Evolutionary conservation across 2,797 vertebrate species (phyloP).

Genomic region (Chrysocyon brachyurus): DNA sequence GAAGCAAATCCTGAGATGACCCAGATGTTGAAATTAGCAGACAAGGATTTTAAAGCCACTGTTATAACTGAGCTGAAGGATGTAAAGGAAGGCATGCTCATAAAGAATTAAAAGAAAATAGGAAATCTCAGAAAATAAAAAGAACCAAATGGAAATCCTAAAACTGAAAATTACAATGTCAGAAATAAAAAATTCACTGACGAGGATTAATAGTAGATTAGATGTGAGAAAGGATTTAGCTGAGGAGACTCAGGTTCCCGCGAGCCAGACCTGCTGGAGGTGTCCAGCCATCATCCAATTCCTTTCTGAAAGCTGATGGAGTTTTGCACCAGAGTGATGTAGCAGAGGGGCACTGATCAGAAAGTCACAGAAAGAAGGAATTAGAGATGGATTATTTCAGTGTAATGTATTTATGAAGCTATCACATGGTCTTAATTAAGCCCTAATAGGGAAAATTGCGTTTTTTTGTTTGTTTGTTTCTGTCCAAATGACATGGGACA

Average conservation of each 20-base stretch:
- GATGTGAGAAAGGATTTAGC: neutral
- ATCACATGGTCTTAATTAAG: neutral
- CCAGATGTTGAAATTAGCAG: neutral
- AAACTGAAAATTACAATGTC: neutral
- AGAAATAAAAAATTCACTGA: neutral
- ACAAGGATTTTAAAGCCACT: neutral
- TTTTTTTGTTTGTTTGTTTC: neutral
- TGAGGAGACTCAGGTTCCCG: neutral
- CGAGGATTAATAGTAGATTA: neutral
- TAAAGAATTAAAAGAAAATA: neutral
- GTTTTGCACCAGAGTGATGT: neutral
- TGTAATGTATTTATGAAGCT: neutral
- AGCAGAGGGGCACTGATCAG: neutral
- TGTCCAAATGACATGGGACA: neutral
- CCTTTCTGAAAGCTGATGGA: neutral
- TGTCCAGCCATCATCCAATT: neutral
- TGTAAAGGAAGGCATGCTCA: neutral
- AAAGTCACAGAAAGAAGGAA: neutral
- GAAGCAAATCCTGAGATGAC: neutral
- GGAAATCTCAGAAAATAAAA: neutral
- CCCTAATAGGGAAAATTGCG: neutral
- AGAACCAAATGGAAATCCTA: neutral
- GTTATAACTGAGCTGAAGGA: neutral
- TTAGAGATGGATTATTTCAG: neutral
- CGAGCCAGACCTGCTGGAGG: neutral